phyloP scores from a whole-genome alignment of 37 sponge, comb jelly and placozoan genomes.

The Bolinopsis microptera region DNA sequence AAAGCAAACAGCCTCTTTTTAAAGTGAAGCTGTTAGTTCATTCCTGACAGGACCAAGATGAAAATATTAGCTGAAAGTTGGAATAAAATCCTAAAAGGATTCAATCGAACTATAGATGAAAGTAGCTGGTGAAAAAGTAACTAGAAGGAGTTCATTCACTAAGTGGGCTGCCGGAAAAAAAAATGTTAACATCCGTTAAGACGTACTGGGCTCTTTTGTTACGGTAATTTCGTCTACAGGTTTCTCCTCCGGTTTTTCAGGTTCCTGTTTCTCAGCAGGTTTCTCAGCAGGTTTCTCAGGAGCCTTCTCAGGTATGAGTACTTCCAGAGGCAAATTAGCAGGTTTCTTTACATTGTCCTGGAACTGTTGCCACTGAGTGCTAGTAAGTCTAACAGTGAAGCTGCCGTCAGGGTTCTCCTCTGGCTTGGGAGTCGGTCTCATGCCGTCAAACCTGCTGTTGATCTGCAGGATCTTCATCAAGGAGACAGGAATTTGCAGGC shows the following conservation, averaged over 20 bases:
- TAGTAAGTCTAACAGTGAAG: background rate
- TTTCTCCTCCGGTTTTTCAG: background rate
- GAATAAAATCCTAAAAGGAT: too few relatives aligned
- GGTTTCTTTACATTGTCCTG: constrained; percentile 34
- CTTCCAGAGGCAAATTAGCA: background rate
- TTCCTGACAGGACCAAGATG: too few relatives aligned
- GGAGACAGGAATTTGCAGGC: background rate
- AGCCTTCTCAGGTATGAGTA: background rate
- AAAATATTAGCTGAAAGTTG: too few relatives aligned
- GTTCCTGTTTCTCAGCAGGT: background rate
- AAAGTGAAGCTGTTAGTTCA: too few relatives aligned
- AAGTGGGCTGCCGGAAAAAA: too few relatives aligned
- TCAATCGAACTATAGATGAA: too few relatives aligned
- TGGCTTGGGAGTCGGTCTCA: background rate
- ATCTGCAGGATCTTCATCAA: background rate
- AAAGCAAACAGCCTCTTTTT: too few relatives aligned
- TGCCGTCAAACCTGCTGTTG: background rate
- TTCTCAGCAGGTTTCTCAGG: background rate
- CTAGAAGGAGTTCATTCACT: too few relatives aligned
- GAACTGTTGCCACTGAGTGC: constrained; percentile 5
- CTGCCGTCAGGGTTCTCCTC: constrained; percentile 14
- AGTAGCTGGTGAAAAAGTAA: too few relatives aligned
- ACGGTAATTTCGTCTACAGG: background rate
- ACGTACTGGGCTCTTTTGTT: too few relatives aligned
- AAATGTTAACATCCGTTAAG: too few relatives aligned